Conservation (phyloP, 53 echinoderm and acorn worm genomes). For the Mesocentrotus franciscanus region DNA sequence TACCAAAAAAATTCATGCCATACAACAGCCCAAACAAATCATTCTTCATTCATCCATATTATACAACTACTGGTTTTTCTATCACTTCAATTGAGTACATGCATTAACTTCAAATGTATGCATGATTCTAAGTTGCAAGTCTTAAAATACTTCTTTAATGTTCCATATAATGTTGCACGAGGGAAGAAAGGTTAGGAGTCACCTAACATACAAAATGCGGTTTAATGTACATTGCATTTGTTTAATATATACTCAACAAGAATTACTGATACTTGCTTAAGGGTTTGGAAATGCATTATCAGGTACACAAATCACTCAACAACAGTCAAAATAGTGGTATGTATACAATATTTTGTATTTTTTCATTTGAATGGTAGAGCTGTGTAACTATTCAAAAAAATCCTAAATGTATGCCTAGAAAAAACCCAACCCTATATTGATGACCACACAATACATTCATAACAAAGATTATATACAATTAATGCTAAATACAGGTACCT, state of each 20-base stretch:
- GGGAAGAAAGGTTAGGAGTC: not conserved
- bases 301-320: not conserved
- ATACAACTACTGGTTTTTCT: not conserved
- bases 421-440: not conserved
- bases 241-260: not conserved
- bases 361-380: not conserved
- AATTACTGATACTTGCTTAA: not conserved
- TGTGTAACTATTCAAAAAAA: not conserved
- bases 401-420: not conserved
- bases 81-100: not conserved
- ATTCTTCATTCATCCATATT: not conserved
- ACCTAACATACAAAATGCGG: not conserved
- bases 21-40: not conserved
- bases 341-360: not conserved
- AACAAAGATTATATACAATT: conserved; percentile 64
- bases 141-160: not conserved
- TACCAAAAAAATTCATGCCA: not conserved
- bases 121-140: not conserved
- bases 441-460: conserved; percentile 22
- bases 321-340: not conserved
- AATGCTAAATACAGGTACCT: conserved; percentile 51
- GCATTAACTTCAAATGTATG: conserved; percentile 6
- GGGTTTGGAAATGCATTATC: not conserved
- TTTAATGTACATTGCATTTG: not conserved
- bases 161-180: not conserved